A percentile compares a stretch with the other conserved stretches of the same genome.
phyloP scores from a whole-genome alignment of 2,797 vertebrate species.

The Amniataba percoides region DNA sequence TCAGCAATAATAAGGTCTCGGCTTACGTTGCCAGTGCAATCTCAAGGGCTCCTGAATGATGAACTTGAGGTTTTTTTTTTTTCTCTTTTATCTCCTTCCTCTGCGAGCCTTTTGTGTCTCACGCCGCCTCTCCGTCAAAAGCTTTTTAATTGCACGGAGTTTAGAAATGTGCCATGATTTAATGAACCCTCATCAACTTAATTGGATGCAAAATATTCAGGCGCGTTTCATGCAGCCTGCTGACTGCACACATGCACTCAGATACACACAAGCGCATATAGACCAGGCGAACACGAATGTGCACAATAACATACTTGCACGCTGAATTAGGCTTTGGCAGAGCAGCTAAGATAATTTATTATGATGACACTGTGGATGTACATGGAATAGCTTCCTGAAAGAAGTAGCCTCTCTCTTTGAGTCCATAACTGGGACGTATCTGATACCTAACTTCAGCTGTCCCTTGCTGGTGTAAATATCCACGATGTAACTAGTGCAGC shows the following conservation, averaged over 20 bases:
- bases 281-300: slow-evolving; percentile 4
- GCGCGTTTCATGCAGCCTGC: slow-evolving; percentile 17
- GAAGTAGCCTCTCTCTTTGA: slow-evolving; percentile 5
- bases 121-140: slow-evolving; percentile 40
- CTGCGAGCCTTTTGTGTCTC: slow-evolving; percentile 14
- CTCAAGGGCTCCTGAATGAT: slow-evolving; percentile 19
- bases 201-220: slow-evolving; percentile 59
- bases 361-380: slow-evolving; percentile 21
- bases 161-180: slow-evolving; percentile 49
- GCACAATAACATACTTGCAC: slow-evolving; percentile 1
- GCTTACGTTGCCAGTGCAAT: slow-evolving; percentile 4
- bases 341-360: slow-evolving; percentile 12
- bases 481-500: too few relatives aligned
- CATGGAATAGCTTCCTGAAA: slow-evolving; percentile 13
- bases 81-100: neutral
- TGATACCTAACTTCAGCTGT: slow-evolving; percentile 20
- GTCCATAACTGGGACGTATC: slow-evolving; percentile 39
- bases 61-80: neutral
- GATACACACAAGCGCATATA: neutral
- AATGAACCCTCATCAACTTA: slow-evolving; percentile 63
- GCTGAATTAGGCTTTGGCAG: slow-evolving; percentile 11
- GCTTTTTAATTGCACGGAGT: slow-evolving; percentile 67
- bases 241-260: slow-evolving; percentile 20
- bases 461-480: neutral
- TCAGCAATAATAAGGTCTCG: slow-evolving; percentile 24